Evolutionary conservation across 2,113 vertebrate species (phyloP), one percentile per base, ranked within the genome.

Genomic region (Onychostoma macrolepis): DNA sequence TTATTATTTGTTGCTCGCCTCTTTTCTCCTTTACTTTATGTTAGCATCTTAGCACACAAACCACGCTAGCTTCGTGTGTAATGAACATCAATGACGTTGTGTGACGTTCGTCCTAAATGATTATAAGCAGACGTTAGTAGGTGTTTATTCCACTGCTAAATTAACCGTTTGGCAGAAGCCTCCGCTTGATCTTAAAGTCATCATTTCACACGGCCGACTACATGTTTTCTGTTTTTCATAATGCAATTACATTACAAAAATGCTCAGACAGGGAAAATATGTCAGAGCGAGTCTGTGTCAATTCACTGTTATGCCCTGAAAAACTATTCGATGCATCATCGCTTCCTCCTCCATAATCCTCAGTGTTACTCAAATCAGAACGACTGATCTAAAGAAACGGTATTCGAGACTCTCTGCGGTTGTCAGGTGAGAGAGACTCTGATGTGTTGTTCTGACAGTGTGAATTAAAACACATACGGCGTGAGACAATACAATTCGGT

Each of bases 401-500:
- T 21, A 41, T 33, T 12, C 12, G 9, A 79, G 48, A 24, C 76
- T n/a, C 21, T 61, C 41, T 67, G 17, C 3, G 7, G 58, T 26
- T 79, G 45, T 86, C 13, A 80, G 50, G 63, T 38, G 48, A 36
- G 36, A 50, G 19, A 67, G 28, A 85, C 38, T 67, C 6, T 58
- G n/a, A 81, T 81, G 58, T 81, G 24, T 65, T 45, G 38, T 26
- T 13, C 38, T 80, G 63, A 71, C 11, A 43, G 85, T 80, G 76
- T 72, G 48, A 86, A 86, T 41, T 13, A 56, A n/a, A 80, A 56
- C 85, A 71, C 21, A 53, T 13, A 56, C 4, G 5, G 21, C 1
- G 33, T 71, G 30, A 65, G 28, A 50, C n/a, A 63, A 10, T 19
- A 26, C 24, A 28, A 79, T 84, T 84, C 15, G 8, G 21, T 84